Base-by-base conservation (phyloP, 2,888 invertebrate species). In the Drosophila nigritarsus region DNA sequence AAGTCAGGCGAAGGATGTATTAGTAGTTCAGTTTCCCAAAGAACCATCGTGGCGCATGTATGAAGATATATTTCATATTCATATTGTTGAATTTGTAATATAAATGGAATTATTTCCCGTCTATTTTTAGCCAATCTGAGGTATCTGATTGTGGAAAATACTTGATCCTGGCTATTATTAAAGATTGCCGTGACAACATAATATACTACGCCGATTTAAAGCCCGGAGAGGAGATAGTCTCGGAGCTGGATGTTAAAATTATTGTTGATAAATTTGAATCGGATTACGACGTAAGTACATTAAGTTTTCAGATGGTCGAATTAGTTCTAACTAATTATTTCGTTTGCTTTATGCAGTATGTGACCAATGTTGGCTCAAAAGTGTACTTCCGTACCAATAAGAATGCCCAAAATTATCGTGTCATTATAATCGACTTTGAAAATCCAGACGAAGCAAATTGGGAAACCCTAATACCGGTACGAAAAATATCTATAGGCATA, bases 121-220 rank as follows among this genome's bases (percentile, higher is more conserved):
- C 24, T 3, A 24, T 75, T 91, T 94, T 11, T 93, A 98, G 98
- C 90, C 96, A 96, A 74, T 96, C 96, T 15, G 95, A 95, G 84
- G 97, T 99, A 61, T 96, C 97, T 11, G 97, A 99, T 92, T 99
- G 99, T 94, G 99, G 99, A 6, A 94, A 95, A 49, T 99, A 98
- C 94, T 94, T 99, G 81, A 94, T 99, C 42, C 94, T 99, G 87
- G 95, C 95, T 2, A 96, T 98, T 24, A 95, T 96, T 73, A 96
- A 97, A 92, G 98, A 98, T 84, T 99, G 98, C 91, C 96, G 98
- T 75, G 97, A 98, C 93, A 99, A 99, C 94, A 94, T 97, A 89
- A 93, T 99, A 62, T 98, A 96, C 94, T 98, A 96, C 94, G 96
- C 97, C 8, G 96, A 97, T 93, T 94, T 99, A 60, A 93, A 94